A percentile compares a stretch with the other conserved stretches of the same genome.
These are phyloP conservation scores for Lepidochitona cinerea DNA, from an alignment of 2,888 invertebrate species.

Conservation along the genomic window DNA sequence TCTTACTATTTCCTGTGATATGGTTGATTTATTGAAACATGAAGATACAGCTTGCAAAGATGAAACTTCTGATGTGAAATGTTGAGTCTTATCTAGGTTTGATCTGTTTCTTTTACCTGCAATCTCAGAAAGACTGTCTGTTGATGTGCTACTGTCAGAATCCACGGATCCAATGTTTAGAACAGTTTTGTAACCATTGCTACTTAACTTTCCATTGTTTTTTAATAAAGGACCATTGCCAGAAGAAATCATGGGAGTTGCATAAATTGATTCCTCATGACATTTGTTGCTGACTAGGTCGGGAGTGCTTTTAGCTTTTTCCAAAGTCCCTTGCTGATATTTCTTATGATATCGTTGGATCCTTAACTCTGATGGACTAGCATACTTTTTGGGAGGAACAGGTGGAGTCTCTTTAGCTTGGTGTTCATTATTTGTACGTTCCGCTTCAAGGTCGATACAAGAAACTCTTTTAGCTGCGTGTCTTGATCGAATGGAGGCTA, in stretches of 20 bases:
- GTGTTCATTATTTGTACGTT: slow-evolving; percentile 8
- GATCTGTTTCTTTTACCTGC: neutral
- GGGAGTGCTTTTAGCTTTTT: slow-evolving; percentile 57
- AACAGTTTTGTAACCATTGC: slow-evolving; percentile 8
- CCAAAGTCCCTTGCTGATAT: slow-evolving; percentile 36
- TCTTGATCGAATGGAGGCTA: slow-evolving; percentile 91
- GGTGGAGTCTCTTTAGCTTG: neutral
- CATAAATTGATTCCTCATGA: slow-evolving; percentile 31
- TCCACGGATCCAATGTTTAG: neutral
- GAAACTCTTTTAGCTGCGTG: slow-evolving; percentile 71
- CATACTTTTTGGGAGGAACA: slow-evolving; percentile 26
- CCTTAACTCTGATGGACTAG: slow-evolving; percentile 50
- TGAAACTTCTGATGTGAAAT: neutral
- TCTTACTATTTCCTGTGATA: neutral
- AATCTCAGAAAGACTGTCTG: neutral
- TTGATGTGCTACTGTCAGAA: slow-evolving; percentile 1
- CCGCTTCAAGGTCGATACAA: slow-evolving; percentile 50
- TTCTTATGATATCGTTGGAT: slow-evolving; percentile 49
- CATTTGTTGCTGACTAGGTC: slow-evolving; percentile 35
- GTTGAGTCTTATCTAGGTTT: neutral
- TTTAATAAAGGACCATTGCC: neutral
- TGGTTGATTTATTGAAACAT: neutral
- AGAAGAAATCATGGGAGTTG: slow-evolving; percentile 27
- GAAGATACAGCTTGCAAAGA: neutral
- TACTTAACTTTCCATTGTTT: neutral